Conservation (phyloP, 1,140 invertebrate species). For the Diuraphis noxia region DNA sequence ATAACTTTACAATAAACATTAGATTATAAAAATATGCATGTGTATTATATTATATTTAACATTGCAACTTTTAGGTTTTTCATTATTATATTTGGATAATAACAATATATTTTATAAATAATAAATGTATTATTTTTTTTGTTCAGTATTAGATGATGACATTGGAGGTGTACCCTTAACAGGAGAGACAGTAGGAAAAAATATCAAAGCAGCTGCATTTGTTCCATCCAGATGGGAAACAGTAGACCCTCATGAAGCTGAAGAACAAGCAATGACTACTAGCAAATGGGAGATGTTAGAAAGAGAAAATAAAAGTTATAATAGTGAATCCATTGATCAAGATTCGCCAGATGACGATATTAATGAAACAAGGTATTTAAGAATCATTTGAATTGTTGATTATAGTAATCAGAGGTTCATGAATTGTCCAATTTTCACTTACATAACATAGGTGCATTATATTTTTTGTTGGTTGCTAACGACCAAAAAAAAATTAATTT, state of each 20-base stretch:
- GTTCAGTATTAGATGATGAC: slow-evolving; percentile 67
- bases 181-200: slow-evolving; percentile 59
- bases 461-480: not conserved
- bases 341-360: slow-evolving; percentile 45
- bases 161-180: slow-evolving; percentile 81
- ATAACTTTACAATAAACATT: not conserved
- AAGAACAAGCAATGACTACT: slow-evolving; percentile 85
- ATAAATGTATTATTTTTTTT: not conserved
- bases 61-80: not conserved
- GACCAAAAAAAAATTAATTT: too few species aligned
- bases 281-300: slow-evolving; percentile 83
- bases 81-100: not conserved
- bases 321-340: slow-evolving; percentile 18
- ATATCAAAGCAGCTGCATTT: slow-evolving; percentile 67
- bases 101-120: not conserved
- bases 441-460: not conserved
- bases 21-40: not conserved
- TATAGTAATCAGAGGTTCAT: not conserved
- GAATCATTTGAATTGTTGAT: not conserved
- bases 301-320: slow-evolving; percentile 46
- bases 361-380: slow-evolving; percentile 45
- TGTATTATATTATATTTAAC: not conserved
- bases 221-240: slow-evolving; percentile 95
- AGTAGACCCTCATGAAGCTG: slow-evolving; percentile 82
- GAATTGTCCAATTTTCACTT: not conserved